Base-by-base conservation (phyloP, 2,888 invertebrate species). In the Melanargia galathea region DNA sequence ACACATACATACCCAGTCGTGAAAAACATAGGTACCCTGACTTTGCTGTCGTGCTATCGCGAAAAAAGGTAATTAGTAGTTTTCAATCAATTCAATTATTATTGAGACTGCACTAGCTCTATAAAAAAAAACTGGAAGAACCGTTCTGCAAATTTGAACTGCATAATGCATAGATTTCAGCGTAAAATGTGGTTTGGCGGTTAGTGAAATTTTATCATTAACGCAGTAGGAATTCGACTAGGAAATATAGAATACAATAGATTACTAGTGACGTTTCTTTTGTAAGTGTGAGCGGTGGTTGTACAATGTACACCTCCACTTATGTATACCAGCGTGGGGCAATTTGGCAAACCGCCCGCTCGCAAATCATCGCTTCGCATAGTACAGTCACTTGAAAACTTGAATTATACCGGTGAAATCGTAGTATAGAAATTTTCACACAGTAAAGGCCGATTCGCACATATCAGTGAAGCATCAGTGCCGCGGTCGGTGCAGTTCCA, bases 291-390 rank as follows among this genome's bases (percentile, higher is more conserved):
- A 71, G 65, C 55, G 64, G 71, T 72, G 73, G 72, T 51, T 49
- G 62, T 59, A 45, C 62, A 56, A 46, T 49, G 62, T 59, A 45
- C 62, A 56, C 75, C 75, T 61, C 75, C 75, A 75, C 79, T 78
- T 78, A 79, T 75, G 76, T 79, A 82, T 81, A 74, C 76, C 75
- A 75, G 76, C 72, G 78, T 77, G 73, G 74, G 73, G 80, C 80
- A 81, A 81, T 83, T 85, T 85, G 85, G 84, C 85, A 79, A 73
- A 65, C 71, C 72, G 83, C 83, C 84, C 80, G 75, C 67, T 67
- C 62, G 71, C 68, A 68, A 70, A 71, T 70, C 69, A 71, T 64
- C 43, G 18, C n/a, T 33, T 33, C 18, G 30, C 33, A 33, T 33
- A 18, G 30, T 33, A 18, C 30, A 48, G 13, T 48, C 26, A 24